Evolutionary conservation across 2,797 vertebrate genomes (phyloP), one percentile per base, ranked within the genome.

Genomic region (Pteropus rufus): DNA sequence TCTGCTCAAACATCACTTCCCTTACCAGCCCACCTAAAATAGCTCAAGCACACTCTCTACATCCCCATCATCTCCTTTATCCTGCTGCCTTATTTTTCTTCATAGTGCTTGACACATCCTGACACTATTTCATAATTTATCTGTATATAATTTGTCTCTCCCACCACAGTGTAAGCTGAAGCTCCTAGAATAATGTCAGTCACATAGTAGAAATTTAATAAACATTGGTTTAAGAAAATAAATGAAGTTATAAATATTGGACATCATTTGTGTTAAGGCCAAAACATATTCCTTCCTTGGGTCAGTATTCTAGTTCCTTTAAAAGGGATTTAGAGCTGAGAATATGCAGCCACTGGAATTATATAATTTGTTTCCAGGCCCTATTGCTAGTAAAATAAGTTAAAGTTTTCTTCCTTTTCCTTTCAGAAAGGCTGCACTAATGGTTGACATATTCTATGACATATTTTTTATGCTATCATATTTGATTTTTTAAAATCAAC

Each of bases 401-500:
- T 80, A 29, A 79, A 54, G 23, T 73, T 65, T 70, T 62, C n/a
- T 81, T 60, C 39, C 67, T 77, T 95, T 93, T 86, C 10, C 79
- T 88, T 97, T 92, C 56, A 82, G 82, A 95, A 93, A 69, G 16
- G 3, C 49, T 79, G n/a, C 23, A 60, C 44, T 75, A 34, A 69
- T 76, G 29, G 64, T 49, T 96, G 67, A 85, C 73, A 80, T 46
- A 89, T 62, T 92, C 65, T 34, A 6, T 75, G 52, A 79, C 21
- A 77, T 64, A 64, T 85, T 96, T 93, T 95, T 95, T 52, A 91
- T 72, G 56, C 75, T 89, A 19, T 93, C 73, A 16, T 94, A 92
- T 86, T 91, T 69, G 54, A 64, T 73, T 92, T 93, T 93, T 4
- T 49, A 60, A 93, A 97, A 95, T 97, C 92, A 93, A 86, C 85